A percentile compares a stretch with the other conserved stretches of the same genome.
These are phyloP conservation scores for Protomyctophum bolini DNA, from an alignment of 2,113 vertebrate genomes.

Conservation along the genomic window DNA sequence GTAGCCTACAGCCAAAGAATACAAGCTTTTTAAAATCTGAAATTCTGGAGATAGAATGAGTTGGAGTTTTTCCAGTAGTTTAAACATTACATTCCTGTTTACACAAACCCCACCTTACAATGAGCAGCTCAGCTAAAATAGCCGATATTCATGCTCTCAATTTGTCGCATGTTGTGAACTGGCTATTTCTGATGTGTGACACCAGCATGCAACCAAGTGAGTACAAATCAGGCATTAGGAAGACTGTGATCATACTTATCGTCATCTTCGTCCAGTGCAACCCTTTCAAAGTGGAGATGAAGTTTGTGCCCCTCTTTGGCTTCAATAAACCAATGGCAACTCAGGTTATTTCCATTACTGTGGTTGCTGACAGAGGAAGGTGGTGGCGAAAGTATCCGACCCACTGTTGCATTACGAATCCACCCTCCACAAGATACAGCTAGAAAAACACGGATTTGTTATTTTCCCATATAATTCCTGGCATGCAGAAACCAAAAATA, in stretches of 20 bases:
- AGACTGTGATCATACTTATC: conserved; percentile 79
- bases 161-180: no score
- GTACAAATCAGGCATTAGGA: not conserved
- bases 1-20: no score
- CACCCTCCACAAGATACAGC: conserved; percentile 88
- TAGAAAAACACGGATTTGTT: conserved; percentile 12
- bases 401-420: conserved; percentile 88
- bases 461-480: not conserved
- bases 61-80: no score
- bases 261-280: conserved; percentile 90
- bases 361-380: conserved; percentile 80
- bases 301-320: conserved; percentile 88
- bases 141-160: no score
- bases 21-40: no score
- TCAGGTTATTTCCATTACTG: conserved; percentile 87
- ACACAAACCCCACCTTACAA: no score
- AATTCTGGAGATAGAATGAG: no score
- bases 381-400: conserved; percentile 86
- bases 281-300: conserved; percentile 91
- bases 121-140: no score
- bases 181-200: not conserved
- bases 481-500: not conserved
- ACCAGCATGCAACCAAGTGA: not conserved
- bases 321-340: conserved; percentile 93
- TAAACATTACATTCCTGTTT: no score